These are phyloP conservation scores for Staurois parvus DNA, from an alignment of 2,797 vertebrate genomes.

Conservation along the genomic window DNA sequence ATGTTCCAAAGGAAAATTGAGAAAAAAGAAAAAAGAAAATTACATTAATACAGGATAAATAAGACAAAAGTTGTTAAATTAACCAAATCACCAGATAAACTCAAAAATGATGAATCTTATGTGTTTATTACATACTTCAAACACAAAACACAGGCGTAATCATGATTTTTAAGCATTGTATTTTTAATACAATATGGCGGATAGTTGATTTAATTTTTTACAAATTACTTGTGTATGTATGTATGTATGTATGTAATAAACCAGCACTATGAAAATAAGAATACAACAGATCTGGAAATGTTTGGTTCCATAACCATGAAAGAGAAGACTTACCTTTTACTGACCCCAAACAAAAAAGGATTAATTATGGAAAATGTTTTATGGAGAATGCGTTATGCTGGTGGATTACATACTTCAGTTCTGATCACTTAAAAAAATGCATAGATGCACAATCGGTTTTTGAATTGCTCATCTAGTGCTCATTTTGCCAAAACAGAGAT, in stretches of 20 bases:
- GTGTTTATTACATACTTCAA: neutral
- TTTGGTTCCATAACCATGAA: conserved; percentile 3
- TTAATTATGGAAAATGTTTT: neutral
- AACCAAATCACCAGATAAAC: neutral
- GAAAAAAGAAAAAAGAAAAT: neutral
- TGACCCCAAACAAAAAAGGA: neutral
- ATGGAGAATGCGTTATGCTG: neutral
- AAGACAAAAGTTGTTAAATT: neutral
- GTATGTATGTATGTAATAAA: neutral
- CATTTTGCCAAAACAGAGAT: neutral
- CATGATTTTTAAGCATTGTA: neutral
- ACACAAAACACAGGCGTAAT: neutral
- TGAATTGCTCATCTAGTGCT: neutral
- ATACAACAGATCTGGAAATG: neutral
- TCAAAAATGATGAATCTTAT: neutral
- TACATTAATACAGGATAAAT: neutral
- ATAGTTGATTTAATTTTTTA: neutral
- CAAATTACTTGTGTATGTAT: neutral
- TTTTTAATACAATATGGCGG: neutral
- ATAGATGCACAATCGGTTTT: neutral
- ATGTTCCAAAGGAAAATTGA: neutral
- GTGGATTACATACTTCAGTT: neutral
- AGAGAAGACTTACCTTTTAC: neutral
- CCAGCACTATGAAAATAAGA: neutral
- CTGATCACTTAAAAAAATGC: neutral